Evolutionary conservation across 1,140 invertebrate genomes (phyloP).

Genomic region (Zaprionus nigranus): DNA sequence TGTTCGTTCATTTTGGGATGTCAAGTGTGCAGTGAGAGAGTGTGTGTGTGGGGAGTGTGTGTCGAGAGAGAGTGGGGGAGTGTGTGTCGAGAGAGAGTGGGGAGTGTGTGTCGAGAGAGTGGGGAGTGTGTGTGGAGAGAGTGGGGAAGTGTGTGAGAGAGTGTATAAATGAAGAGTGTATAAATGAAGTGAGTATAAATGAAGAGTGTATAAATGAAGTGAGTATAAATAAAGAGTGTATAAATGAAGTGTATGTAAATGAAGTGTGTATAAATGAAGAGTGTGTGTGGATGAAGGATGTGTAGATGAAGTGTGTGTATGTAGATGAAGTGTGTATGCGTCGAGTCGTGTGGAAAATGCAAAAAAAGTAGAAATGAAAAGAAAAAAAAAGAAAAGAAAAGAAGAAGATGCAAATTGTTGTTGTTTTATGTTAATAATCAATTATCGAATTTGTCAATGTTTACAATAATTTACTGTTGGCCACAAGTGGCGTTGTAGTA

Average conservation of each 20-base stretch:
- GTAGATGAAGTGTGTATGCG: slow-evolving; percentile 13
- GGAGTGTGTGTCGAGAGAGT: slow-evolving; percentile 46
- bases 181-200: too few relatives aligned
- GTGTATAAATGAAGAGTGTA: too few relatives aligned
- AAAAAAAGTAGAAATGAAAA: slow-evolving; percentile 45
- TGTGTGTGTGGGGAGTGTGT: slow-evolving; percentile 33
- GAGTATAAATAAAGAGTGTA: too few relatives aligned
- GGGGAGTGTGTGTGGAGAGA: slow-evolving; percentile 4
- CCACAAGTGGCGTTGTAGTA: slow-evolving; percentile 84
- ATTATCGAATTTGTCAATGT: slow-evolving; percentile 82
- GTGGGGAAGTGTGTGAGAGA: too few relatives aligned
- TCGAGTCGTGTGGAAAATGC: slow-evolving; percentile 36
- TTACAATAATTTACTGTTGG: slow-evolving; percentile 85
- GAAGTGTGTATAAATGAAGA: too few relatives aligned
- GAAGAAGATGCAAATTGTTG: slow-evolving; percentile 83
- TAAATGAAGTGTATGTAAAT: too few relatives aligned
- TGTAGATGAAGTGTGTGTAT: too few relatives aligned
- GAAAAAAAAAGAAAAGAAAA: slow-evolving; percentile 58
- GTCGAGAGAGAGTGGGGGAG: too few relatives aligned
- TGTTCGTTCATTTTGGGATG: slow-evolving; percentile 35
- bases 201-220: too few relatives aligned
- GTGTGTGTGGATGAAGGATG: too few relatives aligned
- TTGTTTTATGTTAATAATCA: slow-evolving; percentile 84
- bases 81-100: too few relatives aligned
- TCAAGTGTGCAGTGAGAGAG: background rate